Evolutionary conservation across 2,113 vertebrate genomes (phyloP).

Genomic region (Grallaria varia): DNA sequence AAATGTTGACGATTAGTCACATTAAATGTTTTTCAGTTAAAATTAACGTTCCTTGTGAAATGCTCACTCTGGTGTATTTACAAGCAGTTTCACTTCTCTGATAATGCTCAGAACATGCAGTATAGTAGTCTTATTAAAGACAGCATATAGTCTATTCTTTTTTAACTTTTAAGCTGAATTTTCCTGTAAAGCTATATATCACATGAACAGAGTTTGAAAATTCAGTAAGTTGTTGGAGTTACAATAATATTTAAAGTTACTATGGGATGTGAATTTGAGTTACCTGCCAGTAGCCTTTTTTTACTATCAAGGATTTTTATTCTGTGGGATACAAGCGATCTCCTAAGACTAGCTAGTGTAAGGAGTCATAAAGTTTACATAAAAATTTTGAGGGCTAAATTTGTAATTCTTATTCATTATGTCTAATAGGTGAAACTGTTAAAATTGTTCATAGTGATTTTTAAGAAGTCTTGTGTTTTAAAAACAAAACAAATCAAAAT

Average conservation of each 20-base stretch:
- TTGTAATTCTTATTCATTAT: not conserved
- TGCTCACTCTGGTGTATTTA: not conserved
- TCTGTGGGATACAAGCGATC: not conserved
- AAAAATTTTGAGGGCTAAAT: not conserved
- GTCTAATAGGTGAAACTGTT: not conserved
- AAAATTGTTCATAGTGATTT: not conserved
- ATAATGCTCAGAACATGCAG: not conserved
- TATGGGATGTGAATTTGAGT: not conserved
- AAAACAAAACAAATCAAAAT: not conserved
- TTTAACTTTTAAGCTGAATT: not conserved
- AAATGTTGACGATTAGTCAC: not conserved
- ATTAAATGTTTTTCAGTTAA: not conserved
- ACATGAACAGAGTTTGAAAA: not conserved
- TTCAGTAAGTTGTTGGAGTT: not conserved
- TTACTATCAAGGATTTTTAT: not conserved
- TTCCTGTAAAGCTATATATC: not conserved
- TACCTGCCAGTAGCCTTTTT: not conserved
- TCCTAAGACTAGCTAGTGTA: not conserved
- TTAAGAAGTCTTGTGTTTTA: not conserved
- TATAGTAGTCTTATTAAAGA: not conserved
- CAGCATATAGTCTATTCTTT: not conserved
- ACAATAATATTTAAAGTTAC: not conserved
- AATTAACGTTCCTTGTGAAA: not conserved
- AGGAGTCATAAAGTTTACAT: not conserved
- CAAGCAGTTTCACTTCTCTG: not conserved